Evolutionary conservation across 2,797 vertebrate species (phyloP).

Genomic region (Enteromius argenteus): DNA sequence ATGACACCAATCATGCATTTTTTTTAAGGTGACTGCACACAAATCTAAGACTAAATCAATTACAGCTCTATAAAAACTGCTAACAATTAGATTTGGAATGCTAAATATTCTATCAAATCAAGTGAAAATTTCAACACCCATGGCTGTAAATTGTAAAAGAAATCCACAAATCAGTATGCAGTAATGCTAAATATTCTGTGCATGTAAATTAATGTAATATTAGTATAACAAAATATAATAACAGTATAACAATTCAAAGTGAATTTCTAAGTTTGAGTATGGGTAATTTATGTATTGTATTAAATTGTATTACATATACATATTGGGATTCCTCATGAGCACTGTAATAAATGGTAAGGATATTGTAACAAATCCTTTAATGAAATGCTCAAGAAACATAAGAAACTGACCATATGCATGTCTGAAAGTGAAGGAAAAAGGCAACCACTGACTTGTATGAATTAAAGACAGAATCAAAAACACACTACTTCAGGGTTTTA

Average conservation of each 20-base stretch:
- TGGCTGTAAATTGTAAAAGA: neutral
- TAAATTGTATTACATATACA: neutral
- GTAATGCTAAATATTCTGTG: neutral
- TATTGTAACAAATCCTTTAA: neutral
- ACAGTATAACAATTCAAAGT: too few species aligned
- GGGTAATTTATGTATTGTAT: neutral
- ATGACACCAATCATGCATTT: neutral
- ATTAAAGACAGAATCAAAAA: slow-evolving; percentile 15
- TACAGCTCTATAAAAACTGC: neutral
- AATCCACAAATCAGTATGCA: neutral
- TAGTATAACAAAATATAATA: too few species aligned
- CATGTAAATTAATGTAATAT: neutral
- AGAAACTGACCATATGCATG: neutral
- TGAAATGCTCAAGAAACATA: neutral
- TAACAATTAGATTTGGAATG: neutral
- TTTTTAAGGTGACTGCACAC: neutral
- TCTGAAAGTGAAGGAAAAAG: neutral
- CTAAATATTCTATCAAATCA: neutral
- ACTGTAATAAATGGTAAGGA: neutral
- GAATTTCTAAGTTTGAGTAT: neutral
- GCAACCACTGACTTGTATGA: neutral
- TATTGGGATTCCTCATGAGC: neutral
- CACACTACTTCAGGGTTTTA: slow-evolving; percentile 7
- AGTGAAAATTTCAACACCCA: neutral
- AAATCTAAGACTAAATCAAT: neutral